Evolutionary conservation across 2,888 invertebrate genomes (phyloP), one percentile per base, ranked within the genome.

Genomic region (Volucella inflata): DNA sequence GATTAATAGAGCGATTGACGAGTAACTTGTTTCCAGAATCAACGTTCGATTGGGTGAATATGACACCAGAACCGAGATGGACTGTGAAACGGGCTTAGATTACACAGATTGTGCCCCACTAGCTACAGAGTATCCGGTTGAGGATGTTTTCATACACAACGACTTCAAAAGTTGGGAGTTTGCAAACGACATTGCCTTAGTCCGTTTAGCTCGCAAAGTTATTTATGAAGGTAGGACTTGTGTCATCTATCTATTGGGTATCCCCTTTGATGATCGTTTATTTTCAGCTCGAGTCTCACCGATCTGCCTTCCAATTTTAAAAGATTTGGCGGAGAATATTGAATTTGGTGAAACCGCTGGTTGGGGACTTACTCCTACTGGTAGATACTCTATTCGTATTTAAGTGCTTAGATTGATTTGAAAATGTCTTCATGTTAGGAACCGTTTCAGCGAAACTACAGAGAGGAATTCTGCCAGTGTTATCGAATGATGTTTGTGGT

Each of bases 1-100:
- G 48, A 8, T 48, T 8, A 53, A 14, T 64, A n/a, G 38, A 40
- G 10, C 11, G 8, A 12, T 8, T 59, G 38, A 30, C 30, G 30
- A 30, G 30, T 4, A 16, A 59, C 0, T 53, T 30, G n/a, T 16
- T 11, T 64, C 0, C n/a, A 85, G 85, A 53, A 36, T 75, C 21
- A 77, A 65, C 50, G 81, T 85, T 11, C 76, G 85, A 51, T 64
- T 85, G 77, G 85, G 85, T 8, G 85, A 85, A 67, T 72, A 81
- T 50, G 72, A 85, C 76, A 77, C 57, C 36, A 81, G 80, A 36
- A 80, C 21, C 21, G 76, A 77, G 44, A 40, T 68, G 17, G 85
- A 85, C 51, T 85, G 85, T 21, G 72, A 76, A 12, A 9, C 3
- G 9, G 38, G 55, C 12, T 53, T 40, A 9, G 72, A 53, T 2